These are phyloP conservation scores for Sebastes ruberrimus DNA, from an alignment of 2,797 vertebrate species.

Conservation along the genomic window DNA sequence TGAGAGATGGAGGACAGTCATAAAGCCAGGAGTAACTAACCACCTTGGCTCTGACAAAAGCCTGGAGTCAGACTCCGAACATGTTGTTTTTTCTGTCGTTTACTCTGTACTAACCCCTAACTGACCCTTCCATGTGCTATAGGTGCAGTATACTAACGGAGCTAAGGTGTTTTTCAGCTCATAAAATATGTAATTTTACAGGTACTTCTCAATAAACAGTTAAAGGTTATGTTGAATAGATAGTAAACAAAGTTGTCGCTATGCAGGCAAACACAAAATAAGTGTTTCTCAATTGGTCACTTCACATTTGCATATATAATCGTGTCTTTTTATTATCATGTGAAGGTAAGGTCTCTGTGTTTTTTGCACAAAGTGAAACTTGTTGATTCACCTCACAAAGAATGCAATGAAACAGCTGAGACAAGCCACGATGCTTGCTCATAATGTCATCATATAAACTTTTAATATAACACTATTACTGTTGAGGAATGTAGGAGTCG, in stretches of 20 bases:
- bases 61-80: slow-evolving; percentile 16
- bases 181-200: background rate
- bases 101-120: background rate
- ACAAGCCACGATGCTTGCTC: too few species aligned
- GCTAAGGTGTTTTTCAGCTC: background rate
- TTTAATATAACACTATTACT: background rate
- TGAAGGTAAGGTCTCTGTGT: background rate
- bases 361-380: background rate
- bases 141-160: background rate
- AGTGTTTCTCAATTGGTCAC: background rate
- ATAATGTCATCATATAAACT: background rate
- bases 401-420: background rate
- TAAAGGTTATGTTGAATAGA: background rate
- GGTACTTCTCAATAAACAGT: background rate
- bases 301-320: background rate
- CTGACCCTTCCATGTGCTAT: slow-evolving; percentile 19
- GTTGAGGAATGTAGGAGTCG: background rate
- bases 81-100: slow-evolving; percentile 20
- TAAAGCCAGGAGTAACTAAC: slow-evolving; percentile 72
- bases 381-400: background rate
- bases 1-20: slow-evolving; percentile 74
- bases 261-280: background rate
- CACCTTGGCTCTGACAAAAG: slow-evolving; percentile 59
- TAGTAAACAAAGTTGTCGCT: background rate
- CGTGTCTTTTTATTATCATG: background rate